Percentiles rank a stretch among this genome's conserved stretches.
Conservation (phyloP, 2,113 vertebrate genomes). For the Osmerus mordax region DNA sequence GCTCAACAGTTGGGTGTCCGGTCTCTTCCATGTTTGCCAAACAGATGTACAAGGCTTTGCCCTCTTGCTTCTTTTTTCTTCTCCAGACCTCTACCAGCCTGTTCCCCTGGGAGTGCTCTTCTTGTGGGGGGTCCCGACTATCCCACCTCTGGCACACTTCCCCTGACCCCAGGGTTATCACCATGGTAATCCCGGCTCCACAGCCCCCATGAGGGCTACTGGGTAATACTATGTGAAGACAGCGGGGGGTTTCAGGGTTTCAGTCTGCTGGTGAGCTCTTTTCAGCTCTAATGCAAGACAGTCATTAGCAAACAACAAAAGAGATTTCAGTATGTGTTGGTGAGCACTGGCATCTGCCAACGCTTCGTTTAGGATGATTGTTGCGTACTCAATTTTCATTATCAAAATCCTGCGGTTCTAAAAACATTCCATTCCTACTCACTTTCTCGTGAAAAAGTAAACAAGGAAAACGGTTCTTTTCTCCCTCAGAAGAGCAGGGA, state of each 20-base stretch:
- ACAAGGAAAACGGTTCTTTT: too few relatives aligned
- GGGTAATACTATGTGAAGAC: constrained; percentile 34
- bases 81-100: constrained; percentile 35
- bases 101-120: constrained; percentile 22
- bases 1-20: too few relatives aligned
- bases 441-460: too few relatives aligned
- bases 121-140: constrained; percentile 53
- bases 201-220: constrained; percentile 59
- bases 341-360: background rate
- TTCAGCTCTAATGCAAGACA: background rate
- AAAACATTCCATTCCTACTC: too few relatives aligned
- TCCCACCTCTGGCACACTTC: constrained; percentile 61
- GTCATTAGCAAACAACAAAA: background rate
- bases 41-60: too few relatives aligned
- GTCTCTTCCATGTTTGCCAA: too few relatives aligned
- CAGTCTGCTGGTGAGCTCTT: background rate
- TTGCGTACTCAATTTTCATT: too few relatives aligned
- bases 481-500: too few relatives aligned
- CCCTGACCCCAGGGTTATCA: constrained; percentile 69
- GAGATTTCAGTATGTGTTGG: background rate
- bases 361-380: background rate
- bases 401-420: too few relatives aligned
- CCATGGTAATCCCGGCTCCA: constrained; percentile 59
- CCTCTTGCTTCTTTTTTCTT: background rate
- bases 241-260: too few relatives aligned